A percentile compares a stretch with the other conserved stretches of the same genome.
Conservation (phyloP, 2,888 invertebrate genomes). For the Dynastes hyllus region DNA sequence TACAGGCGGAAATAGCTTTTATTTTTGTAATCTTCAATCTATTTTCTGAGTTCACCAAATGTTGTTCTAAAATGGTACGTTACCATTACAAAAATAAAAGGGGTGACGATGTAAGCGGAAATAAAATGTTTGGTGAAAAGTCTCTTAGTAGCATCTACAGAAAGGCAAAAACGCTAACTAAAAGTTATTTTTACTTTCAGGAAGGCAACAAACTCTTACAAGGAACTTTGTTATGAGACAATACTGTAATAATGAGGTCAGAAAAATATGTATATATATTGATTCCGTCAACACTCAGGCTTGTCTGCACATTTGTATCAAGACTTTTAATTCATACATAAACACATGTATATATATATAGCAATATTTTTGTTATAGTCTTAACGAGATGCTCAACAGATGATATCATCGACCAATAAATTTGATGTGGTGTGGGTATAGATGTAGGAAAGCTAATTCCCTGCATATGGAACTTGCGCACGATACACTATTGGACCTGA, state of each 20-base stretch:
- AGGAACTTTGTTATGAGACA: constrained; percentile 7
- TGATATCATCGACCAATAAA: constrained; percentile 27
- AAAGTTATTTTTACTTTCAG: constrained; percentile 31
- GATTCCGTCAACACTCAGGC: neutral
- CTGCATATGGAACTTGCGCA: no score
- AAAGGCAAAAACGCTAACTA: no score
- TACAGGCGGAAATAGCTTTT: no score
- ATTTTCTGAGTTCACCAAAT: no score
- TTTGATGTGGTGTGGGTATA: neutral
- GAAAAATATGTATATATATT: constrained; percentile 16
- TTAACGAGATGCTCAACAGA: neutral
- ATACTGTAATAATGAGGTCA: constrained; percentile 10
- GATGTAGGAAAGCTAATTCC: no score
- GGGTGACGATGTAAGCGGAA: no score
- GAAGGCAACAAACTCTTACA: constrained; percentile 14
- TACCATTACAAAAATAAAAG: no score
- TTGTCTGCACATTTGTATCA: neutral
- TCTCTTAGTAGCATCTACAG: no score
- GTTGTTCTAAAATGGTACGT: no score
- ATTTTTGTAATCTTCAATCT: no score
- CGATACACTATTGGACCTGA: no score
- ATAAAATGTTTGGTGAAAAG: no score
- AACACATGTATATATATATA: constrained; percentile 11
- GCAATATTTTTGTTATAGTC: neutral
- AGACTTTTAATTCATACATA: neutral